Evolutionary conservation across 2,888 invertebrate genomes (phyloP).

Genomic region (Blastobasis lacticolella): DNA sequence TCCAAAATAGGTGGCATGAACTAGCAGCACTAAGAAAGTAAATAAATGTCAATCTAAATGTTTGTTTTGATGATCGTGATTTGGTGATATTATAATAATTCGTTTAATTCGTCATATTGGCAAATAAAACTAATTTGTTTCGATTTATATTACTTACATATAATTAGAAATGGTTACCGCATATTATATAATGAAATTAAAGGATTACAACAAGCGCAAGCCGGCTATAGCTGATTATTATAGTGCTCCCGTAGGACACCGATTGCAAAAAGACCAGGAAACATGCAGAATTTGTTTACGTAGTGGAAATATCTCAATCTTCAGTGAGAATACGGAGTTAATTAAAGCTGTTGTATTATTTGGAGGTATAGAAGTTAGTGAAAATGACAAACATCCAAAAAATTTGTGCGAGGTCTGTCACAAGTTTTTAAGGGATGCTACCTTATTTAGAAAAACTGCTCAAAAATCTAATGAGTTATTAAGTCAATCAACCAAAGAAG

Average conservation of each 20-base stretch:
- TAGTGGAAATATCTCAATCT: constrained; percentile 23
- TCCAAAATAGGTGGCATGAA: too few species aligned
- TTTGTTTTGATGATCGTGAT: too few species aligned
- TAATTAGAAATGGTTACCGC: constrained; percentile 16
- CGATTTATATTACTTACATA: too few species aligned
- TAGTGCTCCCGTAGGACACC: constrained; percentile 8
- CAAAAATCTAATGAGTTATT: constrained; percentile 21
- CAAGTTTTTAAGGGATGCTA: constrained; percentile 38
- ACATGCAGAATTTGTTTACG: constrained; percentile 23
- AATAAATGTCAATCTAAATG: too few species aligned
- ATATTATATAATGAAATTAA: constrained; percentile 19
- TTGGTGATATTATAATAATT: too few species aligned
- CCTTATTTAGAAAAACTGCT: constrained; percentile 43
- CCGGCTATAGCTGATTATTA: constrained; percentile 13
- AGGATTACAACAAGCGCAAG: constrained; percentile 9
- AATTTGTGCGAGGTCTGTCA: constrained; percentile 42
- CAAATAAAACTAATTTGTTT: too few species aligned
- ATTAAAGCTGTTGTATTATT: constrained; percentile 18
- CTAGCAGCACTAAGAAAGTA: too few species aligned
- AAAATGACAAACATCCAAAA: constrained; percentile 39
- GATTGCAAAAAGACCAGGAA: constrained; percentile 1
- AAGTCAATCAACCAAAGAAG: not conserved
- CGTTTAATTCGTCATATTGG: too few species aligned
- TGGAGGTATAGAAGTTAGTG: constrained; percentile 30
- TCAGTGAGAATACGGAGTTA: constrained; percentile 11